A percentile compares a stretch with the other conserved stretches of the same genome.
phyloP scores from a whole-genome alignment of 2,113 vertebrate species.

The Galemys pyrenaicus region DNA sequence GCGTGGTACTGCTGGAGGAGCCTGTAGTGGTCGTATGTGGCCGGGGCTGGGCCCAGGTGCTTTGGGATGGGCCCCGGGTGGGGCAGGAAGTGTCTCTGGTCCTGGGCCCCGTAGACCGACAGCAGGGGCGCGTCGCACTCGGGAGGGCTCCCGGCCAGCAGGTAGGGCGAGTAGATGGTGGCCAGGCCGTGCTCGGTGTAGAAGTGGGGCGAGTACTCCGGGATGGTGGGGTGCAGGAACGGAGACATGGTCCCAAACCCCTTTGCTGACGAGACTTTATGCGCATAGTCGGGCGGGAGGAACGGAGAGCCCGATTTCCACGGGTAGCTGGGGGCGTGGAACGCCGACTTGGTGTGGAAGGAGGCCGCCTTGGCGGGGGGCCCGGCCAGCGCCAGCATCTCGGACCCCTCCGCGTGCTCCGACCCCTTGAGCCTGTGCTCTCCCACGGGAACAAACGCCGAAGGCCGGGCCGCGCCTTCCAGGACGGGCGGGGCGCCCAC shows the following conservation, averaged over 20 bases:
- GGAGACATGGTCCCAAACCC: constrained; percentile 85
- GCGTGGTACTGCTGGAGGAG: constrained; percentile 89
- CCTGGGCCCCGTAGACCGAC: constrained; percentile 87
- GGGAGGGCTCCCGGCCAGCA: constrained; percentile 82
- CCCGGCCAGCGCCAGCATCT: constrained; percentile 75
- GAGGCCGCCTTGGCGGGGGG: constrained; percentile 79
- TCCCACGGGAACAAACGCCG: constrained; percentile 91
- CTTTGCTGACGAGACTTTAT: constrained; percentile 84
- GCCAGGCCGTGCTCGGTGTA: constrained; percentile 88
- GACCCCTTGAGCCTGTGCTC: constrained; percentile 85
- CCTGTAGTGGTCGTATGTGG: constrained; percentile 89
- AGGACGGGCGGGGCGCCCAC: constrained; percentile 69
- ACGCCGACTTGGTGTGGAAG: constrained; percentile 86
- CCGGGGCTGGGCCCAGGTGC: constrained; percentile 82
- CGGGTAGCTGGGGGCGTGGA: constrained; percentile 85
- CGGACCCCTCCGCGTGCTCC: constrained; percentile 77
- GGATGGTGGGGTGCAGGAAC: constrained; percentile 86
- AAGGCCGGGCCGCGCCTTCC: constrained; percentile 84
- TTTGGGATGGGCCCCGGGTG: constrained; percentile 86
- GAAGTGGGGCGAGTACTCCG: constrained; percentile 90
- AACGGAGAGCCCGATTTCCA: constrained; percentile 87
- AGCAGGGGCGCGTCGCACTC: constrained; percentile 84
- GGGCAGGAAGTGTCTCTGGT: constrained; percentile 90
- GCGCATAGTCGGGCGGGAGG: constrained; percentile 84
- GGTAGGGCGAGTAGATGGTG: constrained; percentile 88